These are phyloP conservation scores for Tenebrosternarchus preto DNA, from an alignment of 2,113 vertebrate genomes.

Conservation along the genomic window DNA sequence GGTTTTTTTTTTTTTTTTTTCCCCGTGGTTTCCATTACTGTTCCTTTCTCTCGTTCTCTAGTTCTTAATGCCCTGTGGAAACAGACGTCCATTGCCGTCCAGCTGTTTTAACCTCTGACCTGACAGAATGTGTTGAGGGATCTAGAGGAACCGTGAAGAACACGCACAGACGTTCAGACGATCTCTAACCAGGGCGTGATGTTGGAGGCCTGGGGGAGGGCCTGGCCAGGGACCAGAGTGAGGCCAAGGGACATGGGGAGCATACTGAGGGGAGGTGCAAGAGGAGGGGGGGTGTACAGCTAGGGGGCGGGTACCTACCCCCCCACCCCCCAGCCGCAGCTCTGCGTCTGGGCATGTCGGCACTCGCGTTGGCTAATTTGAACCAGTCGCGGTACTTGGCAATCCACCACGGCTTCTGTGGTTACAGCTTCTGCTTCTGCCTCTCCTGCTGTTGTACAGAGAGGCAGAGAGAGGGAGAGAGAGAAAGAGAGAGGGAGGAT, in stretches of 20 bases:
- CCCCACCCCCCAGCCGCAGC: conserved; percentile 57
- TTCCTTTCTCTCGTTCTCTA: conserved; percentile 12
- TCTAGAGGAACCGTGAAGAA: neutral
- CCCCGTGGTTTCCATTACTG: conserved; percentile 41
- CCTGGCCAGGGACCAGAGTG: conserved; percentile 8
- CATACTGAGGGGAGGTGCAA: conserved; percentile 56
- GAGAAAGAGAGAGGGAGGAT: conserved; percentile 35
- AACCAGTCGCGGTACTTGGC: conserved; percentile 74
- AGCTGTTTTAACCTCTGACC: neutral
- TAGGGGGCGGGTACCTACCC: conserved; percentile 54
- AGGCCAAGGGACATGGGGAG: conserved; percentile 20
- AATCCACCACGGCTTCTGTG: conserved; percentile 69
- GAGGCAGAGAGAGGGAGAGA: conserved; percentile 29
- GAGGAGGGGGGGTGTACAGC: conserved; percentile 47
- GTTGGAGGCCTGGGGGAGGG: neutral
- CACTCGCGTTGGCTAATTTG: conserved; percentile 75
- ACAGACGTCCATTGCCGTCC: conserved; percentile 61
- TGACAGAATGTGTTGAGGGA: neutral
- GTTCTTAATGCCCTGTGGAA: conserved; percentile 54
- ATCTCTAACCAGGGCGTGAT: neutral
- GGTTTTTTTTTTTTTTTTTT: conserved; percentile 38
- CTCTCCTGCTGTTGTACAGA: conserved; percentile 51
- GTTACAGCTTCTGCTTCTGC: conserved; percentile 69
- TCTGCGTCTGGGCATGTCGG: conserved; percentile 73
- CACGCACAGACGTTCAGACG: neutral